Base-by-base conservation (phyloP, 2,888 invertebrate species). In the Protonemura montana region DNA sequence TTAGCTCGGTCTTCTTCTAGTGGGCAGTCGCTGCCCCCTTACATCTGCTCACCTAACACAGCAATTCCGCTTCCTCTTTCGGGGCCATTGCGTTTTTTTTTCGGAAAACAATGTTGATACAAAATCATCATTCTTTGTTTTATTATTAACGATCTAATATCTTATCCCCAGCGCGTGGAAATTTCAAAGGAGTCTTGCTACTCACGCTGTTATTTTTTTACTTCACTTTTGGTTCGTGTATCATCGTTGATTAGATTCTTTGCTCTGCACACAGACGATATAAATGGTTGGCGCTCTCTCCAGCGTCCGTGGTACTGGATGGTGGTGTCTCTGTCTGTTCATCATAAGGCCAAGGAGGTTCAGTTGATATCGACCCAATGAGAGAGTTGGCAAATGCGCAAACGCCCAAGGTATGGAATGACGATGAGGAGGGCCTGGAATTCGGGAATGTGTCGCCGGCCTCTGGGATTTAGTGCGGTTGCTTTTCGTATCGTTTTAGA, bases 121-220 rank as follows among this genome's bases (percentile, higher is more conserved):
- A 83, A 83, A 42, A 83, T 83, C 35, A 81, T 81, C 81, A 81
- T 30, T 81, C 81, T 81, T n/a, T 81, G 81, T 81, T 81, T 81
- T 81, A 81, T 81, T 81, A 81, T 81, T 81, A 81, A 81, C 81
- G 81, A 81, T 81, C 81, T 81, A 81, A 81, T 81, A 81, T 81
- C 81, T 81, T 81, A 29, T 81, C 29, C 30, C 80, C 80, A 25
- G 7, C 2, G 6, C 59, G 21, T 21, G 13, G 59, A 59, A 59
- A 59, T 59, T 59, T 35, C 10, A 2, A 59, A 59, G 21, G 13
- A 59, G 59, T 59, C 59, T 59, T 7, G 13, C 59, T 59, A 21
- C 59, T 42, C n/a, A 16, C 21, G 16, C 16, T 13, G 35, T 29
- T 29, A n/a, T 41, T 83, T 42, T 83, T 35, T 35, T 41, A 42